Evolutionary conservation across 2,888 invertebrate species (phyloP), one percentile per base, ranked within the genome.

Genomic region (Ecliptopera silaceata): DNA sequence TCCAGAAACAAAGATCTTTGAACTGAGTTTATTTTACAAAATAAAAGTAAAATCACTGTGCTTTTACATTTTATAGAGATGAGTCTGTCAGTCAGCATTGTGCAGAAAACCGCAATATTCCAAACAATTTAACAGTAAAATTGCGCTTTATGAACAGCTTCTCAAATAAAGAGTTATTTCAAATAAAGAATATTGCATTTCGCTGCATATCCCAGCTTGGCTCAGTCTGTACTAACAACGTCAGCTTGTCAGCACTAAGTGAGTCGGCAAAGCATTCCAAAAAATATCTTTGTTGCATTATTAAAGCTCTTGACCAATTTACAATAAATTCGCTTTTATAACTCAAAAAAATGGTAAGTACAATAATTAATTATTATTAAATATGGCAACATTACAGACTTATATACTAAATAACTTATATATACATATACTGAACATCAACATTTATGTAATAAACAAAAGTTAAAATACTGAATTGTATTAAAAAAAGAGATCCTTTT

Each of bases 231-330:
- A 22, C 26, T 42, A 34, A 17, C 15, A 43, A 43, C 43, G 50
- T 34, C 50, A 42, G 36, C 13, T 13, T 17, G 44, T 44, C 51
- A 36, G 51, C 44, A 36, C 32, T 51, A 36, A 52, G 38, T 38
- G 29, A 38, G 26, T 18, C 13, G 17, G 17, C 17, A 36, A 6
- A 13, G 10, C 36, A 29, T 31, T 31, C 18, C 31, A 39, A 29
- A 39, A 26, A 11, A 17, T 10, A 11, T 6, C 45, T 36, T 46
- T 46, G 34, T 34, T 22, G 12, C 20, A 41, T 20, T 41, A 18
- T 41, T 41, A 41, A n/a, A n/a, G n/a, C n/a, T n/a, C n/a, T n/a
- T n/a, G n/a, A n/a, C n/a, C n/a, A n/a, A n/a, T n/a, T n/a, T n/a
- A n/a, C n/a, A n/a, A n/a, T n/a, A n/a, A n/a, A n/a, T n/a, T n/a